phyloP scores from a whole-genome alignment of 2,888 invertebrate species.

The Conomelus anceps region DNA sequence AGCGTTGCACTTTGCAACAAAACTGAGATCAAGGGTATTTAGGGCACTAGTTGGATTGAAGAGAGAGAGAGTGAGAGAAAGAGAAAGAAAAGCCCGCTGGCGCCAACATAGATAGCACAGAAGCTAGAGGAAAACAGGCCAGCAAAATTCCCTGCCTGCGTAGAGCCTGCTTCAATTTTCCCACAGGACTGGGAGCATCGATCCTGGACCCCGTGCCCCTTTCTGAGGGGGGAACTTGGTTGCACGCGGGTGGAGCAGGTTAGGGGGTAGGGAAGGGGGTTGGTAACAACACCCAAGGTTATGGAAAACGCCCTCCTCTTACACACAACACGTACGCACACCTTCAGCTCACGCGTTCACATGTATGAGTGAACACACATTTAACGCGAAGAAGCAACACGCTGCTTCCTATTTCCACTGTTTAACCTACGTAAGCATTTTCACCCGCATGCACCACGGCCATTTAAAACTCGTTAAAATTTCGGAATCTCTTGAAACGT shows the following conservation, averaged over 20 bases:
- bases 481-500: background rate
- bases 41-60: background rate
- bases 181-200: conserved; percentile 11
- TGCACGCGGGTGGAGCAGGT: too few species aligned
- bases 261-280: background rate
- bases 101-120: background rate
- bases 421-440: background rate
- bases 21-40: background rate
- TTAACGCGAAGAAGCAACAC: background rate
- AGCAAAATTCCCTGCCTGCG: background rate
- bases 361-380: background rate
- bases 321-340: background rate
- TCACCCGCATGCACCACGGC: background rate
- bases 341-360: background rate
- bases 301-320: background rate
- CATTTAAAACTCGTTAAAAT: background rate
- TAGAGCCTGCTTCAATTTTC: conserved; percentile 9
- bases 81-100: background rate
- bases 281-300: background rate
- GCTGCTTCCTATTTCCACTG: background rate
- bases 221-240: too few species aligned
- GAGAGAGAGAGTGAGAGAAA: background rate
- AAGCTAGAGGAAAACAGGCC: background rate
- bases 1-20: background rate
- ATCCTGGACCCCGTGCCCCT: background rate